These are phyloP conservation scores for Lepisosteus oculatus DNA, from an alignment of 2,113 vertebrate genomes.

Conservation along the genomic window DNA sequence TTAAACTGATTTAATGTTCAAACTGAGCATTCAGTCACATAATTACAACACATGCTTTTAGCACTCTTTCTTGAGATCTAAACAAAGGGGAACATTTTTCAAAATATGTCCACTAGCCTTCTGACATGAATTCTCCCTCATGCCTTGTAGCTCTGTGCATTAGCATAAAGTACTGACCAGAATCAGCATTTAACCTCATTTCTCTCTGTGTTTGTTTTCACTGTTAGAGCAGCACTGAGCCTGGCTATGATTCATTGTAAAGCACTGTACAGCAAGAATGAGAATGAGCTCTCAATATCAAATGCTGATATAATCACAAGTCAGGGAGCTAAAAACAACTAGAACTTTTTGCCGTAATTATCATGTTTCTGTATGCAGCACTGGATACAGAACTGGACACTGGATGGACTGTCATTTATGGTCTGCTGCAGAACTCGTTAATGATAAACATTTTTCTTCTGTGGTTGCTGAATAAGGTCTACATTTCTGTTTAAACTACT, in stretches of 20 bases:
- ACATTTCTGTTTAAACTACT: too few relatives aligned
- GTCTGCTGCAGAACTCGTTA: too few relatives aligned
- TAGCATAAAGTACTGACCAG: not conserved
- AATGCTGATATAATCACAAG: slow-evolving; percentile 20
- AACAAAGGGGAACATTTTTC: too few relatives aligned
- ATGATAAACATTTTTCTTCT: too few relatives aligned
- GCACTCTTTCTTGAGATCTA: too few relatives aligned
- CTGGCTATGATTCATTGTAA: slow-evolving; percentile 10
- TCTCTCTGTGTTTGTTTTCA: not conserved
- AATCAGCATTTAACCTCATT: not conserved
- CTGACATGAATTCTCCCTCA: not conserved
- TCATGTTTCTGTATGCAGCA: not conserved
- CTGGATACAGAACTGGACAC: too few relatives aligned
- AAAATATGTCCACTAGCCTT: too few relatives aligned
- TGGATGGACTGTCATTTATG: too few relatives aligned
- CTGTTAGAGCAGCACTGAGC: slow-evolving; percentile 15
- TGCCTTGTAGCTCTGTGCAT: not conserved
- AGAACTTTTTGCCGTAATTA: slow-evolving; percentile 24
- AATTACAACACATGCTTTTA: too few relatives aligned
- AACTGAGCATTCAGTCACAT: too few relatives aligned
- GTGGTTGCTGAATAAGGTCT: too few relatives aligned
- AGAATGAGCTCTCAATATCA: not conserved
- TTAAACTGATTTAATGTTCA: too few relatives aligned
- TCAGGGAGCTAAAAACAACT: slow-evolving; percentile 6
- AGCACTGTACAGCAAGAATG: not conserved